phyloP scores from a whole-genome alignment of 2,113 vertebrate genomes.

The Zosterops lateralis region DNA sequence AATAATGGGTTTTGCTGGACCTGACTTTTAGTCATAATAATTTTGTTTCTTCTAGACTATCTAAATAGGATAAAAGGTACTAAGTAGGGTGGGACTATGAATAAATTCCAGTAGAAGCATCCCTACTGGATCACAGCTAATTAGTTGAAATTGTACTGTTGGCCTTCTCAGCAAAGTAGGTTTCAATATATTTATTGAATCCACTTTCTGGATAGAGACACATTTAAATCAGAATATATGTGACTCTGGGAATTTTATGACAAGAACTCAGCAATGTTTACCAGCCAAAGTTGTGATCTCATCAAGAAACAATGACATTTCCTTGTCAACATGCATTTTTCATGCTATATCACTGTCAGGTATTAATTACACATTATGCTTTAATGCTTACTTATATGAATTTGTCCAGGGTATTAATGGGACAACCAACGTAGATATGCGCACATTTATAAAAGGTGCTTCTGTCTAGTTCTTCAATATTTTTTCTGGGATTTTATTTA shows the following conservation, averaged over 20 bases:
- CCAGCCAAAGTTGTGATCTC: background rate
- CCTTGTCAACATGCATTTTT: background rate
- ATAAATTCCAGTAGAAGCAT: background rate
- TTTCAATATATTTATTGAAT: background rate
- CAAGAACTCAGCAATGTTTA: background rate
- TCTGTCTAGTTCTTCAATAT: background rate
- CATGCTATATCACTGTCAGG: background rate
- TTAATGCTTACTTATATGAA: background rate
- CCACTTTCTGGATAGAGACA: background rate
- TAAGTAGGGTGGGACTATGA: rapidly evolving
- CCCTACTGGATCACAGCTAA: background rate
- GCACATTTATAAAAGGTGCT: background rate
- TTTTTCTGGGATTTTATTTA: background rate
- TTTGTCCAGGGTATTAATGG: background rate
- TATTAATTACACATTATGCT: background rate
- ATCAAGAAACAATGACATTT: background rate
- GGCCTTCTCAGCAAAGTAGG: background rate
- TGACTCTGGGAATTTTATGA: background rate
- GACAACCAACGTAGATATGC: background rate
- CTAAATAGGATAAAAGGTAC: background rate
- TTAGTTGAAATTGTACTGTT: background rate
- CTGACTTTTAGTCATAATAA: background rate
- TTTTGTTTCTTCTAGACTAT: background rate
- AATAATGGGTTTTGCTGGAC: background rate
- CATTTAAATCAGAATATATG: background rate